Conservation (phyloP, 2,797 vertebrate genomes). For the Scleropages formosus region DNA sequence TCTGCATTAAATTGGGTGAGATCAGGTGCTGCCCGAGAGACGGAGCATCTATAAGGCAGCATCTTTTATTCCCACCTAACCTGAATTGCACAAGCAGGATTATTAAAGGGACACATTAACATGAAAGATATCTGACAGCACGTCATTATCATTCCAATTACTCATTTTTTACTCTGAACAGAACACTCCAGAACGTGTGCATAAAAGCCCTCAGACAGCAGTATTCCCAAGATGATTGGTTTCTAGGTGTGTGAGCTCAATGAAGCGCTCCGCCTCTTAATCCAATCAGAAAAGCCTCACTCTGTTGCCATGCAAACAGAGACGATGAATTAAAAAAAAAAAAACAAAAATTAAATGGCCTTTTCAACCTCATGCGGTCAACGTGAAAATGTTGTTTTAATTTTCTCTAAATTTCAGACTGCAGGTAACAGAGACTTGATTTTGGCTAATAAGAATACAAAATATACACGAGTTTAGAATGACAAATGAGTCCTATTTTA, state of each 20-base stretch:
- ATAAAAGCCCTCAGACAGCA: constrained; percentile 10
- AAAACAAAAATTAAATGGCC: constrained; percentile 8
- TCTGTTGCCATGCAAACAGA: constrained; percentile 14
- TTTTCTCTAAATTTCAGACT: too few species aligned
- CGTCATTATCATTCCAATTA: constrained; percentile 24
- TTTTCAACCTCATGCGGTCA: background rate
- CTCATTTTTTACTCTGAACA: background rate
- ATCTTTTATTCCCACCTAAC: background rate
- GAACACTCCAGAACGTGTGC: background rate
- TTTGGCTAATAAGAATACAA: background rate
- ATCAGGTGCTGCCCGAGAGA: background rate
- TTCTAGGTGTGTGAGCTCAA: constrained; percentile 9
- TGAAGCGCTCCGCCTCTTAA: background rate
- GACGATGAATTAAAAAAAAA: background rate
- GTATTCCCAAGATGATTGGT: constrained; percentile 12
- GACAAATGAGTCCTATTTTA: constrained; percentile 7
- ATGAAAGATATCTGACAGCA: constrained; percentile 10
- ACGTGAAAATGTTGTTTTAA: background rate
- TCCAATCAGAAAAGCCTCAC: constrained; percentile 23
- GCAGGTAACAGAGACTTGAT: background rate
- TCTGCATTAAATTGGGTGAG: constrained; percentile 13
- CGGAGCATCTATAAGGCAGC: too few species aligned
- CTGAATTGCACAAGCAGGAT: background rate
- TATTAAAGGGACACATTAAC: constrained; percentile 1
- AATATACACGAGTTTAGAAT: background rate